phyloP scores from a whole-genome alignment of 2,113 vertebrate species.

The Leucopsar rothschildi region DNA sequence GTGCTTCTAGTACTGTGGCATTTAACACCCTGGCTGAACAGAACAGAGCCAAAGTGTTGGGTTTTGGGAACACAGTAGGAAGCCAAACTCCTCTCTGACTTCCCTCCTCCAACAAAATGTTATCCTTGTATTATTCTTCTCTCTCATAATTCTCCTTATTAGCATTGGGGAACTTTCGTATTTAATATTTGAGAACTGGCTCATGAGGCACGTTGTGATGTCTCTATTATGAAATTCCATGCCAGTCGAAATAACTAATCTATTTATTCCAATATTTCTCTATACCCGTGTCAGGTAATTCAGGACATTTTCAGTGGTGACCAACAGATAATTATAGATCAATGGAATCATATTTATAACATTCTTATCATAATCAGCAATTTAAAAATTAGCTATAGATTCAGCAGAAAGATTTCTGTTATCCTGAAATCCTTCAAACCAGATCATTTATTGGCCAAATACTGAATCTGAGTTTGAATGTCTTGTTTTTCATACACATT shows the following conservation, averaged over 20 bases:
- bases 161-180: background rate
- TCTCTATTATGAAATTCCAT: background rate
- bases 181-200: background rate
- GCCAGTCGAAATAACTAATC: background rate
- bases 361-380: background rate
- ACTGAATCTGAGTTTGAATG: background rate
- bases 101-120: fast-evolving
- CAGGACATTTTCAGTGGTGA: background rate
- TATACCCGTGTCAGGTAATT: background rate
- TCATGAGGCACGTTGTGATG: background rate
- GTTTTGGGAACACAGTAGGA: background rate
- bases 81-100: background rate
- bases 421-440: background rate
- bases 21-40: background rate
- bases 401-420: background rate
- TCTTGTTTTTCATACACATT: background rate
- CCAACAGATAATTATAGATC: background rate
- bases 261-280: background rate
- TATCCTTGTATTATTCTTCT: background rate
- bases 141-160: background rate
- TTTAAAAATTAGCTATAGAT: background rate
- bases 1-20: background rate
- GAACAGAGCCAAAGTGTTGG: background rate
- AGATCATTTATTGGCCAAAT: background rate
- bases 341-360: background rate